Conservation (phyloP, 2,888 invertebrate genomes). For the Mallateleia sp. region DNA sequence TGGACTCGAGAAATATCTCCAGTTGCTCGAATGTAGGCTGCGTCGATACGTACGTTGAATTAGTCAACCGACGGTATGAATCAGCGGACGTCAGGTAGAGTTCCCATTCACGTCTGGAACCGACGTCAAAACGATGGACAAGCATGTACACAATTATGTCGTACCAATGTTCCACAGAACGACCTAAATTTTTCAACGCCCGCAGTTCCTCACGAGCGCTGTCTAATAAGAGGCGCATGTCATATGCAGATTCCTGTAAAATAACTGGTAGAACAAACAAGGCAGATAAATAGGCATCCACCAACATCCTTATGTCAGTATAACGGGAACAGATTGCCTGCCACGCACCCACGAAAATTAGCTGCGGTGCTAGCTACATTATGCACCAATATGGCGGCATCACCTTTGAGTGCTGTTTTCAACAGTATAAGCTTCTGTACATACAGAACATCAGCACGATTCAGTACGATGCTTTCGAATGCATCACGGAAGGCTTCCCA, state of each 20-base stretch:
- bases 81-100: no score
- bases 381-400: constrained; percentile 51
- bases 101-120: no score
- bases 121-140: no score
- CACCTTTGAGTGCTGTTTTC: constrained; percentile 55
- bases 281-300: constrained; percentile 46
- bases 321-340: constrained; percentile 56
- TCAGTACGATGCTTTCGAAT: constrained; percentile 15
- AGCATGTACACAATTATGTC: no score
- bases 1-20: no score
- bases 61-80: no score
- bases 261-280: constrained; percentile 58
- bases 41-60: no score
- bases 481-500: constrained; percentile 36
- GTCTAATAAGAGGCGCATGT: constrained; percentile 39
- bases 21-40: no score
- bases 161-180: no score
- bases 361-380: constrained; percentile 56
- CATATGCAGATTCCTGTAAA: constrained; percentile 33
- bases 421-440: constrained; percentile 72
- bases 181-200: neutral
- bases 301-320: constrained; percentile 63
- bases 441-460: constrained; percentile 13
- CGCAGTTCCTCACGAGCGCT: constrained; percentile 1
- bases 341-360: constrained; percentile 69